Base-by-base conservation (phyloP, 2,888 invertebrate species). In the Leptinotarsa rubiginosa region DNA sequence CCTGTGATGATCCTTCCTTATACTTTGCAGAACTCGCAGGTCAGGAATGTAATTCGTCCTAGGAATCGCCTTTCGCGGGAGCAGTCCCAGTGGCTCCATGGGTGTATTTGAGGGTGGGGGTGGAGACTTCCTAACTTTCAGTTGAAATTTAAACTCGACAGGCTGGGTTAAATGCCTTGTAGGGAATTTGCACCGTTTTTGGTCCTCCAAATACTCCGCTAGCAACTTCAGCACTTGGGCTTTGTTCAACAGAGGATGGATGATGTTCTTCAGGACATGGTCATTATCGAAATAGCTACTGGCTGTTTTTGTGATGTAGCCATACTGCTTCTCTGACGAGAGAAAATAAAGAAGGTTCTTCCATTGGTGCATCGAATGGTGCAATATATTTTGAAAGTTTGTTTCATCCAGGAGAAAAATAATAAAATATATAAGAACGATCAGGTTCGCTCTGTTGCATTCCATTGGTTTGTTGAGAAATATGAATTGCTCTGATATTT, bases 261-360 rank as follows among this genome's bases (percentile, higher is more conserved):
- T 86, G 65, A 92, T 89, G 77, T 89, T 88, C 54, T 89, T 87
- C 4, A 90, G 86, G 25, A 90, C 87, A 79, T 88, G 91, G 47
- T 85, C 87, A 59, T 88, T 88, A 74, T 91, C 91, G 79, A 90
- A 92, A 79, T 86, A 82, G 59, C 83, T 79, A 79, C 89, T 88
- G 47, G 89, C 90, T 74, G 88, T 85, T 85, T 89, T 87, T 16
- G 90, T 87, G 76, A 90, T 87, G 54, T 85, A 86, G 52, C 88
- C 83, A 65, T 90, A 83, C 69, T 88, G 87, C 81, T 90, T 88
- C 79, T 89, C 88, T 70, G 88, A 87, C 49, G 87, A 86, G 66
- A 91, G 85, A 82, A 88, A 89, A 65, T 86, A 86, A 20, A 89
- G 85, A 54, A 91, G 75, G 25, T 83, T 80, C 25, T 50, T 76